These are phyloP conservation scores for Cheilosia pagana DNA, from an alignment of 2,888 invertebrate genomes.

Conservation along the genomic window DNA sequence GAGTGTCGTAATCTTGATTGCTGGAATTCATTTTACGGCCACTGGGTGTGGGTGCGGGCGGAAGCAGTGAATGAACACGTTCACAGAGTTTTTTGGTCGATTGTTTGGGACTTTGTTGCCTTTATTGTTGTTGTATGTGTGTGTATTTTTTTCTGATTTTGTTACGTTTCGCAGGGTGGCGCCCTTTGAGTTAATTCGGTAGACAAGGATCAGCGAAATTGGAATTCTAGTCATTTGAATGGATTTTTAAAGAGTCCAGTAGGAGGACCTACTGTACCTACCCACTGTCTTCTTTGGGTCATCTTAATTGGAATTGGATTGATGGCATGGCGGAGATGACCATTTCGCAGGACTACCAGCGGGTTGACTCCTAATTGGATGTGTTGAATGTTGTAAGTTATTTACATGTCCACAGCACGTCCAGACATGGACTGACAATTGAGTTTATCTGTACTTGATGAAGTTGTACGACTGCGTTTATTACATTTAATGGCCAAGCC, in stretches of 20 bases:
- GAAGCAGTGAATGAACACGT: constrained; percentile 42
- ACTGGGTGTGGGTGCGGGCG: constrained; percentile 44
- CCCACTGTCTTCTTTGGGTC: constrained; percentile 13
- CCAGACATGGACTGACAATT: too few relatives aligned
- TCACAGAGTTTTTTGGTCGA: constrained; percentile 31
- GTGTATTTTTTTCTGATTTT: constrained; percentile 14
- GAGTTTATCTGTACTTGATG: too few relatives aligned
- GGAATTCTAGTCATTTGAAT: constrained; percentile 54
- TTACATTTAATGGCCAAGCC: too few relatives aligned
- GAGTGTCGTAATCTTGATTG: constrained; percentile 74
- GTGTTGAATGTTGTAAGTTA: constrained; percentile 1
- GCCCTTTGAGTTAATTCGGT: constrained; percentile 62
- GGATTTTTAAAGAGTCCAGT: constrained; percentile 46
- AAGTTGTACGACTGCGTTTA: too few relatives aligned
- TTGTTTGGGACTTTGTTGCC: constrained; percentile 50
- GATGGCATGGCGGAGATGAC: constrained; percentile 4
- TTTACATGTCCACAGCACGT: constrained; percentile 14
- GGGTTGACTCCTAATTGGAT: constrained; percentile 30
- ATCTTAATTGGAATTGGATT: constrained; percentile 57
- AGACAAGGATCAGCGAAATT: constrained; percentile 64
- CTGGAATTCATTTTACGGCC: constrained; percentile 70
- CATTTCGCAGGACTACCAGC: constrained; percentile 24
- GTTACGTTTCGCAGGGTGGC: constrained; percentile 14
- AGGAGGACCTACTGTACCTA: constrained; percentile 3
- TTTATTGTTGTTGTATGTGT: background rate